Evolutionary conservation across 1,140 invertebrate species (phyloP), one percentile per base, ranked within the genome.

Genomic region (Philotrypesis tridentata): DNA sequence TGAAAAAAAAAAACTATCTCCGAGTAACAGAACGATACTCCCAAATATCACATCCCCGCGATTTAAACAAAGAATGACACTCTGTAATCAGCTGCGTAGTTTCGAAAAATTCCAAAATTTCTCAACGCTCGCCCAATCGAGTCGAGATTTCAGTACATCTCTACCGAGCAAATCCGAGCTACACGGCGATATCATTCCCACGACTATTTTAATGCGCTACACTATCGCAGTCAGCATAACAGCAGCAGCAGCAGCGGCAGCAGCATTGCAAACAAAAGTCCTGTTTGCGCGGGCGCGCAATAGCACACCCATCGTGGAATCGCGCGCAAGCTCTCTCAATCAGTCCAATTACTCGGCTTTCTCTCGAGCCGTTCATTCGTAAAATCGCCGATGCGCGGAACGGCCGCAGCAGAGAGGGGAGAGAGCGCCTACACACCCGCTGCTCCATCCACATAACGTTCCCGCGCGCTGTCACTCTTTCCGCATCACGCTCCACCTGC

Each of bases 401-500:
- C 21, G 0, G 21, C 61, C n/a, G 29, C 37, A 27, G 23, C 31
- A n/a, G n/a, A n/a, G n/a, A n/a, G n/a, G n/a, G n/a, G 21, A 37
- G 17, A 9, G 33, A 3, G 14, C 21, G 48, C 48, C 48, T 55
- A 55, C 48, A 55, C 14, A 43, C 25, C 65, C 63, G 63, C 23
- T 11, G 80, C 48, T 55, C 21, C 48, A 55, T 55, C 21, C 48
- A 55, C 21, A 55, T 5, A 3, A n/a, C 48, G 48, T 55, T 55
- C 48, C 48, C 48, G 48, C 33, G 33, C n/a, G n/a, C n/a, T 55
- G 48, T 55, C 48, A 55, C 48, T 55, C 48, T 55, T 55, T 55
- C 48, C 48, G 48, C 48, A 55, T 55, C 48, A 55, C 21, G 48
- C 48, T 87, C 85, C 86, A 87, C 85, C 86, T 87, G 85, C 84